Base-by-base conservation (phyloP, 2,888 invertebrate genomes). In the Agrochola lota region DNA sequence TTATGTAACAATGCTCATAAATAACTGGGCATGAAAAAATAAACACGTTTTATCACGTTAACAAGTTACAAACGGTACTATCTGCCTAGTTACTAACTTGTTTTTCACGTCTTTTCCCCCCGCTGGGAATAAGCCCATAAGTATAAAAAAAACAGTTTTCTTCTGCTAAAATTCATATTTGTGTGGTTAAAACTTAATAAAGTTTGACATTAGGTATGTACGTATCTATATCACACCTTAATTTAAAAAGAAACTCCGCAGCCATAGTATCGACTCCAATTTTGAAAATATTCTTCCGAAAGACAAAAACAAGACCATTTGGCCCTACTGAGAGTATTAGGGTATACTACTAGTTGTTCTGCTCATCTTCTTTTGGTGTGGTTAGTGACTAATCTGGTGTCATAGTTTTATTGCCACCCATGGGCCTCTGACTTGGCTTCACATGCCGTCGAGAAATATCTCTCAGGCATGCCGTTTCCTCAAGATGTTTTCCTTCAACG, bases 41-140 rank as follows among this genome's bases (percentile, higher is more conserved):
- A 73, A 70, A 59, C 52, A 55, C 70, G 60, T 82, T 83, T 82
- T 52, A 77, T 85, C 67, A 76, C 49, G 55, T 73, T 73, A 85
- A 63, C 73, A 85, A 77, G 83, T 83, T 64, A 76, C 70, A 71
- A 81, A 81, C 59, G 52, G 26, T 49, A 59, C 70, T 70, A 71
- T 72, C 43, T 70, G n/a, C 62, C 30, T 60, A 73, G 67, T 74
- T 85, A 67, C 52, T 63, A 60, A 83, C 74, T 83, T 82, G 71
- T 85, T 83, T 74, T 77, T 64, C 67, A 64, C 60, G 43, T 60
- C n/a, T n/a, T 60, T 68, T 62, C 69, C n/a, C 35, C 46, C 80
- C 71, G 60, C 35, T 64, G 86, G 64, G 85, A 85, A 77, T 71
- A 57, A 60, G 23, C 17, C 59, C 64, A 74, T 77, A 68, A 76